A percentile compares a stretch with the other conserved stretches of the same genome.
These are phyloP conservation scores for Mormyrops boulengeri DNA, from an alignment of 2,797 vertebrate species.

Conservation along the genomic window DNA sequence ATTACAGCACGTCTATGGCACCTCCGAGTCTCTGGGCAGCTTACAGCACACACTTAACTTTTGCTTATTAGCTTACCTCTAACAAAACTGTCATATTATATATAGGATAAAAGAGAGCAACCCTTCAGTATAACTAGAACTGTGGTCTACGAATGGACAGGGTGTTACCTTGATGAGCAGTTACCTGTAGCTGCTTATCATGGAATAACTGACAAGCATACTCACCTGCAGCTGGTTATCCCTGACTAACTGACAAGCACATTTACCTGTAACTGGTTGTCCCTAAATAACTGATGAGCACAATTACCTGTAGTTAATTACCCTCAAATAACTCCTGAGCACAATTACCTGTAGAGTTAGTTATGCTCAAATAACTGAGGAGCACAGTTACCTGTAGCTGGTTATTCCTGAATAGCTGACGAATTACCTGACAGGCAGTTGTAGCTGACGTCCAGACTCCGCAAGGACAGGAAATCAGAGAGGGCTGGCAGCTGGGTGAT, in stretches of 20 bases:
- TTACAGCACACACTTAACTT: background rate
- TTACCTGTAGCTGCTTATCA: background rate
- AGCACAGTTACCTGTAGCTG: background rate
- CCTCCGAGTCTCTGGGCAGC: background rate
- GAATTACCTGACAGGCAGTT: slow-evolving; percentile 82
- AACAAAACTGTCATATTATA: background rate
- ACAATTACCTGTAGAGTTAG: background rate
- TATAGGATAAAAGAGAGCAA: background rate
- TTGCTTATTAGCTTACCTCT: background rate
- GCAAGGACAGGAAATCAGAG: slow-evolving; percentile 70
- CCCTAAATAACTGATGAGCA: no score
- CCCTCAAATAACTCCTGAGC: background rate
- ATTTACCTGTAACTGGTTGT: no score
- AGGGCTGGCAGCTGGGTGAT: slow-evolving; percentile 71
- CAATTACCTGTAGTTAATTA: background rate
- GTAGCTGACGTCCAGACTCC: slow-evolving; percentile 71
- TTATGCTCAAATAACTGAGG: no score
- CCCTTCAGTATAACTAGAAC: background rate
- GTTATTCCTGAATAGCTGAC: background rate
- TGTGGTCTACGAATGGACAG: background rate
- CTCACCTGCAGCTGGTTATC: no score
- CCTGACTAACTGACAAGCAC: no score
- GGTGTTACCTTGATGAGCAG: background rate
- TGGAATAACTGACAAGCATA: background rate
- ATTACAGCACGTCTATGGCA: background rate